Percentiles rank a stretch among this genome's conserved stretches.
phyloP scores from a whole-genome alignment of 2,888 invertebrate species.

The Pardosa pseudoannulata region DNA sequence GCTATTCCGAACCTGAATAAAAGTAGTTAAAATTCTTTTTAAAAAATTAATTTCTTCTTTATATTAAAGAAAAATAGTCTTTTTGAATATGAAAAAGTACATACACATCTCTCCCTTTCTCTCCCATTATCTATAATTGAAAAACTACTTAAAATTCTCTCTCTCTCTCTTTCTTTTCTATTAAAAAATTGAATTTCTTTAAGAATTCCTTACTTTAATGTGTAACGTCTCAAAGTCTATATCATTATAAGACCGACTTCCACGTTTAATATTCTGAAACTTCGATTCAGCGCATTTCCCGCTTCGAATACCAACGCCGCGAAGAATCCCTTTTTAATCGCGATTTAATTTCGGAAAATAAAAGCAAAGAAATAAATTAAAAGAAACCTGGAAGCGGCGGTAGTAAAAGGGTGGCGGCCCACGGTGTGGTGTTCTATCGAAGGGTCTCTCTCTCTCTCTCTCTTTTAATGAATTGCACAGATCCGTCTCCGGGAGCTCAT shows the following conservation, averaged over 20 bases:
- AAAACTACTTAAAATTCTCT: slow-evolving; percentile 19
- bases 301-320: neutral
- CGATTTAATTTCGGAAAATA: slow-evolving; percentile 21
- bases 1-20: neutral
- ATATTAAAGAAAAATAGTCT: neutral
- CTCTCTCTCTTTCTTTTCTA: slow-evolving; percentile 14
- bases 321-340: slow-evolving; percentile 24
- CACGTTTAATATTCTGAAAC: slow-evolving; percentile 9
- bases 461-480: slow-evolving; percentile 43
- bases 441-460: neutral
- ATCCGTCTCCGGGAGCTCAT: slow-evolving; percentile 66
- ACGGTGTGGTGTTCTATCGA: neutral
- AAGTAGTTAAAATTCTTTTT: slow-evolving; percentile 8
- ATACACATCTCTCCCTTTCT: slow-evolving; percentile 4
- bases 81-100: neutral
- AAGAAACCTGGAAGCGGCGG: slow-evolving; percentile 19
- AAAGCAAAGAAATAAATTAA: slow-evolving; percentile 13
- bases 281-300: slow-evolving; percentile 12
- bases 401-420: slow-evolving; percentile 19
- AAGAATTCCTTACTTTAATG: slow-evolving; percentile 11
- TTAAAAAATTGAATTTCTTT: slow-evolving; percentile 16
- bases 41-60: neutral
- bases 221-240: slow-evolving; percentile 15
- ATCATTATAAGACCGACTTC: slow-evolving; percentile 14
- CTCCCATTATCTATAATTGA: slow-evolving; percentile 15